A percentile compares a stretch with the other conserved stretches of the same genome.
These are phyloP conservation scores for Octodon degus DNA, from an alignment of 2,113 vertebrate species.

Conservation along the genomic window DNA sequence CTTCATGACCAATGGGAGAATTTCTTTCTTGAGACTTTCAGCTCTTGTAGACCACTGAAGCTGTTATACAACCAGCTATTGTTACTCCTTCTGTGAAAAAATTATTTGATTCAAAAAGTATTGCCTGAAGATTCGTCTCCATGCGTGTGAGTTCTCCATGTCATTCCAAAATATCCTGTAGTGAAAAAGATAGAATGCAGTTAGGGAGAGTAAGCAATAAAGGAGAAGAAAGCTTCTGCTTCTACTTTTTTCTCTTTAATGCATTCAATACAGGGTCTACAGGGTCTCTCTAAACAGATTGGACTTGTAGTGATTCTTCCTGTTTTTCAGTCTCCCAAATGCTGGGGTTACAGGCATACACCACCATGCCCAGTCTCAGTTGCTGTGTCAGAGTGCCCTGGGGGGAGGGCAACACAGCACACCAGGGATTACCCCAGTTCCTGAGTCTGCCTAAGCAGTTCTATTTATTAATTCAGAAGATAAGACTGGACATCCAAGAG, in stretches of 20 bases:
- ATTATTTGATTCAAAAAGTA: neutral
- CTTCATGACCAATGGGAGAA: neutral
- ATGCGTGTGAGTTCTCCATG: neutral
- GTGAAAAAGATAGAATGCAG: neutral
- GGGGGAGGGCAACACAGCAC: too few species aligned
- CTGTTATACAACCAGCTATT: neutral
- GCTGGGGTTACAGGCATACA: too few species aligned
- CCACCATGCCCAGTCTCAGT: too few species aligned
- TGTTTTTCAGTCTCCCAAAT: too few species aligned
- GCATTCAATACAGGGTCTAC: too few species aligned
- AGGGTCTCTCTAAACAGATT: too few species aligned
- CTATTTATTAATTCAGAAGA: neutral
- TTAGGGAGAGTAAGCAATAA: neutral
- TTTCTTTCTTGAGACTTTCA: neutral
- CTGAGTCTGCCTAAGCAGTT: neutral
- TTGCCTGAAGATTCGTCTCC: neutral
- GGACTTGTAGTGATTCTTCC: too few species aligned
- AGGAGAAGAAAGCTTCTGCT: neutral
- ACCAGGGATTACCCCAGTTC: too few species aligned
- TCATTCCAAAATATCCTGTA: neutral
- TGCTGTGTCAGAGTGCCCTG: too few species aligned
- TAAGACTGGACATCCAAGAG: neutral
- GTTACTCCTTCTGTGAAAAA: constrained; percentile 17
- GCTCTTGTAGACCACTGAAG: neutral
- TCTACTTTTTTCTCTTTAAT: neutral